A percentile compares a stretch with the other conserved stretches of the same genome.
phyloP scores from a whole-genome alignment of 1,140 invertebrate species.

The Watersipora subatra region DNA sequence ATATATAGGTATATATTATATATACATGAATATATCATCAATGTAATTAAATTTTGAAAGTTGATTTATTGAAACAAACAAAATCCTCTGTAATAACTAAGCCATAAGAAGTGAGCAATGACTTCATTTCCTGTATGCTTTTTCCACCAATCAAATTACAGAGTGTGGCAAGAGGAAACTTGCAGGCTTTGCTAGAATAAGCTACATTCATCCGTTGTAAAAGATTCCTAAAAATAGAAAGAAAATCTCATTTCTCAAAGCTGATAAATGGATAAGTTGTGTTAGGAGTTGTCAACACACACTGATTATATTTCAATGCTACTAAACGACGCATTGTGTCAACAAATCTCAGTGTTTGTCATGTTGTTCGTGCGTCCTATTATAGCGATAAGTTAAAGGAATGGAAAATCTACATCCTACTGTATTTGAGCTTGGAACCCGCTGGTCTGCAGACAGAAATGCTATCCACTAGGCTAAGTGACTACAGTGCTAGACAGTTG shows the following conservation, averaged over 20 bases:
- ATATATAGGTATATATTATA: too few species aligned
- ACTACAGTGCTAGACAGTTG: too few species aligned
- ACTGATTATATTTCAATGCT: not conserved
- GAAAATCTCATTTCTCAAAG: not conserved
- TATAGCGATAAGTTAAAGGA: conserved; percentile 1
- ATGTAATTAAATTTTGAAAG: too few species aligned
- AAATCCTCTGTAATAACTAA: not conserved
- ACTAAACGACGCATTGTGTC: not conserved
- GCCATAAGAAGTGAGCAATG: not conserved
- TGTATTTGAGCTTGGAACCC: too few species aligned
- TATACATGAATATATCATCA: too few species aligned
- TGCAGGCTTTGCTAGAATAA: conserved; percentile 19
- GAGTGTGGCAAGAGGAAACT: conserved; percentile 17
- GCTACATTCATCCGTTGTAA: conserved; percentile 17
- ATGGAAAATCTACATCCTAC: not conserved
- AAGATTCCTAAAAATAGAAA: conserved; percentile 13
- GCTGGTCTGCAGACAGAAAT: too few species aligned
- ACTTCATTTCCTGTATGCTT: not conserved
- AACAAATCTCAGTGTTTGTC: not conserved
- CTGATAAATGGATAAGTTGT: not conserved
- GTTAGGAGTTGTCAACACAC: not conserved
- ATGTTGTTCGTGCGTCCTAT: not conserved
- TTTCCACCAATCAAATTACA: not conserved
- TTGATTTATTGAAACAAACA: not conserved
- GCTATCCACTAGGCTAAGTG: too few species aligned